These are phyloP conservation scores for Oplegnathus fasciatus DNA, from an alignment of 2,113 vertebrate genomes.

Conservation along the genomic window DNA sequence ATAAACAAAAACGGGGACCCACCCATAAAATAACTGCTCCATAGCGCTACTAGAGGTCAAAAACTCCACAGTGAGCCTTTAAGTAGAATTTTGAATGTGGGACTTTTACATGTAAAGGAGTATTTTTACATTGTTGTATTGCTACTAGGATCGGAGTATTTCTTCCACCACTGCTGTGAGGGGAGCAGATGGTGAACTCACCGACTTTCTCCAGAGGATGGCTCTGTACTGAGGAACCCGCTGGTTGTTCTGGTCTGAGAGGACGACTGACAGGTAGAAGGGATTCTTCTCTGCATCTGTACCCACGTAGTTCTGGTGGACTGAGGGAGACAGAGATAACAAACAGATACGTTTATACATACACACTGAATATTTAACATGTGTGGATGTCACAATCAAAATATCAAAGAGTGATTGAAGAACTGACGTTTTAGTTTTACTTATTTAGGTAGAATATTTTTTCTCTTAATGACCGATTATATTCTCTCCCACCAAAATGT, in stretches of 20 bases:
- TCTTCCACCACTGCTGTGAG: neutral
- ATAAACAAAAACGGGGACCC: too few species aligned
- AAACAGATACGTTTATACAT: neutral
- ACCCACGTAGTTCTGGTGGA: constrained; percentile 97
- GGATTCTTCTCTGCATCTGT: constrained; percentile 96
- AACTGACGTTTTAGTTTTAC: neutral
- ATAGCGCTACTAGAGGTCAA: neutral
- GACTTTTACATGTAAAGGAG: neutral
- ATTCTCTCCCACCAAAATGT: neutral
- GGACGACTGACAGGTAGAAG: constrained; percentile 96
- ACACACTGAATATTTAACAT: neutral
- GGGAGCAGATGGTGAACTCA: constrained; percentile 80
- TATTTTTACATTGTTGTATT: neutral
- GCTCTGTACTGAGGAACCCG: constrained; percentile 96
- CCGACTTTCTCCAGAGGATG: constrained; percentile 97
- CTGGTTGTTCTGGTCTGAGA: constrained; percentile 98
- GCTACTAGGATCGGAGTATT: neutral
- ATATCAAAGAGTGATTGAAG: neutral
- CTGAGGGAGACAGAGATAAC: constrained; percentile 75
- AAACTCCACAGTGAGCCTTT: neutral
- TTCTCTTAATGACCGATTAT: neutral
- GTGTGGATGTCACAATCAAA: neutral
- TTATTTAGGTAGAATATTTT: neutral
- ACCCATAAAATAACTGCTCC: too few species aligned
- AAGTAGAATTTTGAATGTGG: too few species aligned